These are phyloP conservation scores for Tachina fera DNA, from an alignment of 2,888 invertebrate species.

Conservation along the genomic window DNA sequence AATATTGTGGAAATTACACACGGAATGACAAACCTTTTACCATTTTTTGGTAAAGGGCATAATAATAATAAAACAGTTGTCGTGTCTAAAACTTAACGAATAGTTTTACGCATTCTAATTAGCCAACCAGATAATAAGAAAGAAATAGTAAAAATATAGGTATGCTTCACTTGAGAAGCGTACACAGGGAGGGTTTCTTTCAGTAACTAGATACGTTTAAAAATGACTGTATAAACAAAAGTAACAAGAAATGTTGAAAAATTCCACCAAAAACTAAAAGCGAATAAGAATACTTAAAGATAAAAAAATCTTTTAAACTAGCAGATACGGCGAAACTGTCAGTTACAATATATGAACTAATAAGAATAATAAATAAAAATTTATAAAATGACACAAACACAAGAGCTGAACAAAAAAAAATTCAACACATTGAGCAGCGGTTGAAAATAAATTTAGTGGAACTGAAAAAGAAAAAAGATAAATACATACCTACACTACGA, in stretches of 20 bases:
- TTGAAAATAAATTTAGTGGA: conserved; percentile 19
- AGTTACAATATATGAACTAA: conserved; percentile 77
- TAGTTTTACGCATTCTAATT: conserved; percentile 75
- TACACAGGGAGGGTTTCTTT: conserved; percentile 55
- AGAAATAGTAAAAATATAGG: conserved; percentile 42
- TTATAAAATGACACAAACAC: conserved; percentile 51
- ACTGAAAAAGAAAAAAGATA: conserved; percentile 49
- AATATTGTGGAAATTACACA: no score
- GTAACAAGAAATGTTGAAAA: conserved; percentile 36
- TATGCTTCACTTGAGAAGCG: conserved; percentile 37
- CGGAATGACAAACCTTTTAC: no score
- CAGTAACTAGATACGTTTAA: conserved; percentile 52
- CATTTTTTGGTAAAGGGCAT: no score
- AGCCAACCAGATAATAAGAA: conserved; percentile 77
- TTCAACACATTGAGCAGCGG: conserved; percentile 52
- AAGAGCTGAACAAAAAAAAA: conserved; percentile 29
- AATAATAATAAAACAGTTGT: neutral
- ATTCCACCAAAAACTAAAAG: conserved; percentile 63
- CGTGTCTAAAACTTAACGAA: conserved; percentile 28
- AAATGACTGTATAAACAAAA: conserved; percentile 60
- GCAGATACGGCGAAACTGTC: conserved; percentile 74
- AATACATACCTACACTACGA: conserved; percentile 8
- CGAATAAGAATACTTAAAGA: conserved; percentile 59
- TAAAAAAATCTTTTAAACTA: conserved; percentile 53
- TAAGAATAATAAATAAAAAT: conserved; percentile 74